Conservation (phyloP, 2,888 invertebrate genomes). For the Erebia ligea region DNA sequence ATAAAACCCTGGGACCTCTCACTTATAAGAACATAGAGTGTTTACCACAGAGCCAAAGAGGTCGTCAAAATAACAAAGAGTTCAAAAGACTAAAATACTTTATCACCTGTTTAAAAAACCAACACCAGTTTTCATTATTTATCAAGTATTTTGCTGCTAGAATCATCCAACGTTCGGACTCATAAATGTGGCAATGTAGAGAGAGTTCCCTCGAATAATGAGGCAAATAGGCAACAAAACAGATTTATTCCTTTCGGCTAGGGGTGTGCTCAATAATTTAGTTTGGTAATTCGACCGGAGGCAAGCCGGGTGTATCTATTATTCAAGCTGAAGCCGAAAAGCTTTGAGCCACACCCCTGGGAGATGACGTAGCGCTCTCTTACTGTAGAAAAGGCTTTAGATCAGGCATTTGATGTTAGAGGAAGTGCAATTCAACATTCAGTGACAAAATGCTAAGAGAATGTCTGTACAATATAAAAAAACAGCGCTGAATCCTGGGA, state of each 20-base stretch:
- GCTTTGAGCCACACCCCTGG: constrained; percentile 42
- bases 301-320: constrained; percentile 62
- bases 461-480: no score
- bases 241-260: constrained; percentile 63
- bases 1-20: no score
- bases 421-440: background rate
- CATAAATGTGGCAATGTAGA: constrained; percentile 24
- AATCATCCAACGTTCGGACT: background rate
- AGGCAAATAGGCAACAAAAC: constrained; percentile 50
- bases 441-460: background rate
- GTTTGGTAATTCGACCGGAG: constrained; percentile 66
- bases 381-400: background rate
- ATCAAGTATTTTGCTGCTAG: no score
- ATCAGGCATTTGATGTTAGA: background rate
- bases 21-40: no score
- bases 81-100: no score
- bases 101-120: no score
- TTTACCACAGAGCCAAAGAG: no score
- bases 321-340: constrained; percentile 65
- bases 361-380: background rate
- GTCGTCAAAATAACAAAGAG: no score
- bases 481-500: no score
- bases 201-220: constrained; percentile 28
- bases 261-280: constrained; percentile 75
- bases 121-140: no score